These are phyloP conservation scores for human (Homo sapiens) DNA, from an alignment of 2,113 vertebrate species.

Conservation along the genomic window DNA sequence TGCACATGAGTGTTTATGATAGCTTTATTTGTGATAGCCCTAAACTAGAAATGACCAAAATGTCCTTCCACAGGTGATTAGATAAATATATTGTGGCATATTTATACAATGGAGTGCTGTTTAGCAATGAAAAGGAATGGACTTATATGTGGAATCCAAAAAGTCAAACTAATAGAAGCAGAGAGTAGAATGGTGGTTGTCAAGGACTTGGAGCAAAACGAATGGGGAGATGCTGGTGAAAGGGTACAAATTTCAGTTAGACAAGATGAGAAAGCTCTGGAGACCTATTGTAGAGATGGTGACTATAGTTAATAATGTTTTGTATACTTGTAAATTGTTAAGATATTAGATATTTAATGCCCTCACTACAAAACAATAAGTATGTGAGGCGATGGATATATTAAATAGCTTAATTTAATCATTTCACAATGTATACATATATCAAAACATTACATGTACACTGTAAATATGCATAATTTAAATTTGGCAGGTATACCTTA, in stretches of 20 bases:
- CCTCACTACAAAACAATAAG: background rate
- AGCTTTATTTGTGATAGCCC: background rate
- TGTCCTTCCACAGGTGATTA: background rate
- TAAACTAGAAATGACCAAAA: background rate
- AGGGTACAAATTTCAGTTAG: background rate
- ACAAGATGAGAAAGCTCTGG: background rate
- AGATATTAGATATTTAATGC: background rate
- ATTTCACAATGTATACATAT: background rate
- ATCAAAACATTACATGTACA: background rate
- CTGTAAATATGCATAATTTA: background rate
- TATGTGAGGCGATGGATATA: background rate
- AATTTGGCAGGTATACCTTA: background rate
- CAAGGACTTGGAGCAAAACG: background rate
- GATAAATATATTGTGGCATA: background rate
- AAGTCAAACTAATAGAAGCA: background rate
- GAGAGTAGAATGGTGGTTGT: background rate
- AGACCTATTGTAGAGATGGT: background rate
- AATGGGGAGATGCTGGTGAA: background rate
- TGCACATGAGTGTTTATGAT: background rate
- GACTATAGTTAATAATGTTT: background rate
- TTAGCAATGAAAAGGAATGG: background rate
- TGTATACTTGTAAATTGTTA: background rate
- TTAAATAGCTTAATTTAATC: background rate
- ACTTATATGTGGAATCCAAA: background rate
- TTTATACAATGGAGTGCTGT: background rate